Conservation (phyloP, 2,113 vertebrate species). For the Mormyrus iriodes region DNA sequence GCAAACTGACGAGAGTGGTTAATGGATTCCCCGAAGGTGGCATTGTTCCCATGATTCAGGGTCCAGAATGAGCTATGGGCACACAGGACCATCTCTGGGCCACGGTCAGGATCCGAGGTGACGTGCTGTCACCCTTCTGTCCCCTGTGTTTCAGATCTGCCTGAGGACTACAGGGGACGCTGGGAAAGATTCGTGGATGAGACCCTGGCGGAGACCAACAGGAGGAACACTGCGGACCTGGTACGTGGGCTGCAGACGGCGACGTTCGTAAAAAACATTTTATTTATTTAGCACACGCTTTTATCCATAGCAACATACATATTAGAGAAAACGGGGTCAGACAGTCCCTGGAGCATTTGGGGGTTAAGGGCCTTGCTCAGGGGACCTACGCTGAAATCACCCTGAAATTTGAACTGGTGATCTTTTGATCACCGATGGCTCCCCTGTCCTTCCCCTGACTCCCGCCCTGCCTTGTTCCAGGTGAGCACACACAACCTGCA, state of each 20-base stretch:
- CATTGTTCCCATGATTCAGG: background rate
- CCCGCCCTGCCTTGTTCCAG: conserved; percentile 49
- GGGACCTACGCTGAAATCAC: background rate
- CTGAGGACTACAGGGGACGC: conserved; percentile 87
- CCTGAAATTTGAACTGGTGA: background rate
- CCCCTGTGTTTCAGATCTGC: conserved; percentile 66
- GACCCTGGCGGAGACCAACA: conserved; percentile 83
- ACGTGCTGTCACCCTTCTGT: background rate
- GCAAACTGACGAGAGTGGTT: background rate
- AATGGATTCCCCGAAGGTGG: background rate
- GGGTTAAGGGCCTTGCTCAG: background rate
- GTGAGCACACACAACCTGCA: conserved; percentile 85
- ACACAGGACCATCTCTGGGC: background rate
- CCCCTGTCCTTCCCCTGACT: background rate
- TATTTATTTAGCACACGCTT: background rate
- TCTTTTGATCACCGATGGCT: background rate
- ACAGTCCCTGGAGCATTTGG: background rate
- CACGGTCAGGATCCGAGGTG: background rate
- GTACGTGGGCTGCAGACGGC: conserved; percentile 54
- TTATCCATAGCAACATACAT: background rate
- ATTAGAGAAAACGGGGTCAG: background rate
- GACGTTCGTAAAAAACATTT: background rate
- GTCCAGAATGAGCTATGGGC: background rate
- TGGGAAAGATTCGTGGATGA: conserved; percentile 97
- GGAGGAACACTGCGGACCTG: conserved; percentile 86